These are phyloP conservation scores for Melanotaenia nigrans DNA, from an alignment of 2,797 vertebrate genomes.

Conservation along the genomic window DNA sequence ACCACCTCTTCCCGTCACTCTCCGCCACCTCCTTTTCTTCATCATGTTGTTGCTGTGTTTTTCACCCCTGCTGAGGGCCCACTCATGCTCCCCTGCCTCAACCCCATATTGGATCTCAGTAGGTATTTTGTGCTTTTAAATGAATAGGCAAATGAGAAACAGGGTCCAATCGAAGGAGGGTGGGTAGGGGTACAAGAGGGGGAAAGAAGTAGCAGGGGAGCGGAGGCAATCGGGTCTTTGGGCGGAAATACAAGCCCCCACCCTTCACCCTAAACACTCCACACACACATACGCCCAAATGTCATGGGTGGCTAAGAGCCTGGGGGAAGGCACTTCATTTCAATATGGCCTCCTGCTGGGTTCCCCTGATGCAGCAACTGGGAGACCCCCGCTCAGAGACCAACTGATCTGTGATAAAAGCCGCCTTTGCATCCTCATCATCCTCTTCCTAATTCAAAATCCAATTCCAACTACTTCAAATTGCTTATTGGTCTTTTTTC, in stretches of 20 bases:
- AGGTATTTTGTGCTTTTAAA: slow-evolving; percentile 86
- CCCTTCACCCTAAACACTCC: slow-evolving; percentile 66
- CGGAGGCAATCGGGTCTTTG: slow-evolving; percentile 79
- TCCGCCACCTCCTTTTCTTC: slow-evolving; percentile 64
- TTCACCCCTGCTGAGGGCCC: slow-evolving; percentile 80
- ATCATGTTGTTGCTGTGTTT: slow-evolving; percentile 77
- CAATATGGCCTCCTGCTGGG: slow-evolving; percentile 78
- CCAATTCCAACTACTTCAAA: slow-evolving; percentile 83
- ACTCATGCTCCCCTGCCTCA: slow-evolving; percentile 82
- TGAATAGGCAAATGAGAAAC: slow-evolving; percentile 87
- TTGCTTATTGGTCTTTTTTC: slow-evolving; percentile 77
- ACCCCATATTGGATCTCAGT: slow-evolving; percentile 89
- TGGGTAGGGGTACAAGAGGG: slow-evolving; percentile 59
- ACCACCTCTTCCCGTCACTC: slow-evolving; percentile 58
- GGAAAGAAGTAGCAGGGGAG: slow-evolving; percentile 74
- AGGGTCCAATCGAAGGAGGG: slow-evolving; percentile 67
- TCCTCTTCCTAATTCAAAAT: slow-evolving; percentile 79
- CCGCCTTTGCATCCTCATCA: slow-evolving; percentile 70
- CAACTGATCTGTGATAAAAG: slow-evolving; percentile 85
- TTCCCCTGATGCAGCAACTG: slow-evolving; percentile 74
- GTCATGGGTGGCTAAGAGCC: slow-evolving; percentile 79
- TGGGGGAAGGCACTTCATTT: slow-evolving; percentile 78
- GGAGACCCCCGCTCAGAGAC: slow-evolving; percentile 74
- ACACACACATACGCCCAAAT: slow-evolving; percentile 67
- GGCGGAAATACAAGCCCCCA: slow-evolving; percentile 75